Evolutionary conservation across 2,113 vertebrate genomes (phyloP).

Genomic region (Nansenia antarctica): DNA sequence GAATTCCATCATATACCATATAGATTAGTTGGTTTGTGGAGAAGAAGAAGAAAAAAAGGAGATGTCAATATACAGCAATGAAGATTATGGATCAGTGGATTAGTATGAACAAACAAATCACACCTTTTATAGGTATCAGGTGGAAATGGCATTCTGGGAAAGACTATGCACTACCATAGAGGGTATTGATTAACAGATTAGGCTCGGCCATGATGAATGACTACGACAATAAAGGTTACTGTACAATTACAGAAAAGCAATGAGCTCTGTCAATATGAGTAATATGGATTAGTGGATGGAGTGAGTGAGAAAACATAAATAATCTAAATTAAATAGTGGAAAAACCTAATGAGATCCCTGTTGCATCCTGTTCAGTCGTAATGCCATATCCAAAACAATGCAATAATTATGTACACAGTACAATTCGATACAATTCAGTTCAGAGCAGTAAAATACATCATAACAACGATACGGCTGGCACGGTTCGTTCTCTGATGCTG

Average conservation of each 20-base stretch:
- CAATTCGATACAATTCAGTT: neutral
- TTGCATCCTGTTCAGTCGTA: neutral
- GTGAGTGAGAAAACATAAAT: too few species aligned
- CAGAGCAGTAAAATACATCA: neutral
- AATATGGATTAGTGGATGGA: neutral
- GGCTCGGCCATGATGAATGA: constrained; percentile 15
- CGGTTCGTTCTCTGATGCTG: too few species aligned
- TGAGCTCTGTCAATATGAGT: neutral
- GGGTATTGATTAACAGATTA: constrained; percentile 29
- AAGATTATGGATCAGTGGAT: neutral
- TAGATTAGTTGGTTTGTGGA: neutral
- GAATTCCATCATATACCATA: neutral
- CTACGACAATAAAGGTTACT: constrained; percentile 1
- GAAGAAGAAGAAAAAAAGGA: neutral
- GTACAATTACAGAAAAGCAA: neutral
- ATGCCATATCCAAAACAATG: neutral
- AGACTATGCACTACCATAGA: neutral
- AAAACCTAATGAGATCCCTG: neutral
- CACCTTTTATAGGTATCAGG: neutral
- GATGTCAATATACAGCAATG: neutral
- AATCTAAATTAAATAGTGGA: neutral
- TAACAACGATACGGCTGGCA: too few species aligned
- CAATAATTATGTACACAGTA: neutral
- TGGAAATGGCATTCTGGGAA: neutral
- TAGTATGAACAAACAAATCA: neutral